Percentiles rank a stretch among this genome's conserved stretches.
Conservation (phyloP, 2,888 invertebrate species). For the Nebria salina region DNA sequence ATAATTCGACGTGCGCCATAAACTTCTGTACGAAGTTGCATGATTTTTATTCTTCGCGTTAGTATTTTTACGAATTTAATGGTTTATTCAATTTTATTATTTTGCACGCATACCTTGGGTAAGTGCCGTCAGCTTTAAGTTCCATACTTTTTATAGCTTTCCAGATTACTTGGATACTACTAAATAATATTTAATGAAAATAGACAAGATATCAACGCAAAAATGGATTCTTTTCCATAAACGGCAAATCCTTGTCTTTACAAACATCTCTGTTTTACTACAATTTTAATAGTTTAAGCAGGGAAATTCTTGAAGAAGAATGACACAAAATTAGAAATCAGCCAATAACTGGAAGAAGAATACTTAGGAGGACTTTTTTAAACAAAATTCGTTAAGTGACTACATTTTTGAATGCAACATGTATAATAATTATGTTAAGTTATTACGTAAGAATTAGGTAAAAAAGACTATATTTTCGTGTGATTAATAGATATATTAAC, state of each 20-base stretch:
- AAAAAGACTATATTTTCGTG: background rate
- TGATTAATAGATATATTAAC: background rate
- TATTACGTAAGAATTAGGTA: background rate
- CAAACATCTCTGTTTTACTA: too few relatives aligned
- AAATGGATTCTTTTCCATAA: too few relatives aligned
- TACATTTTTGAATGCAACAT: background rate
- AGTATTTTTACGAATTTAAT: slow-evolving; percentile 33
- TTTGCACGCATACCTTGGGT: slow-evolving; percentile 20
- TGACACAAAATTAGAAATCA: too few relatives aligned
- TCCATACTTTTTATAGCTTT: slow-evolving; percentile 34
- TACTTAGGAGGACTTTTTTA: too few relatives aligned
- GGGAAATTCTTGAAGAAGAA: too few relatives aligned
- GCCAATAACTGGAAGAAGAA: too few relatives aligned
- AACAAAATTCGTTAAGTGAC: too few relatives aligned
- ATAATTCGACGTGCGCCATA: slow-evolving; percentile 17
- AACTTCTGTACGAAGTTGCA: slow-evolving; percentile 13
- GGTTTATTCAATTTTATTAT: slow-evolving; percentile 39
- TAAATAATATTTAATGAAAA: slow-evolving; percentile 19
- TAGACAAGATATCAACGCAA: background rate
- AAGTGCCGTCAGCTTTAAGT: slow-evolving; percentile 23
- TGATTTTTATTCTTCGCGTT: slow-evolving; percentile 18
- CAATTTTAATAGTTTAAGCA: too few relatives aligned
- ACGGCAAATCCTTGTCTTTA: too few relatives aligned
- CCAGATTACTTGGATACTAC: slow-evolving; percentile 31
- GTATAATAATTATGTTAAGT: background rate